phyloP scores from a whole-genome alignment of 1,140 invertebrate genomes.

The Papilio xuthus region DNA sequence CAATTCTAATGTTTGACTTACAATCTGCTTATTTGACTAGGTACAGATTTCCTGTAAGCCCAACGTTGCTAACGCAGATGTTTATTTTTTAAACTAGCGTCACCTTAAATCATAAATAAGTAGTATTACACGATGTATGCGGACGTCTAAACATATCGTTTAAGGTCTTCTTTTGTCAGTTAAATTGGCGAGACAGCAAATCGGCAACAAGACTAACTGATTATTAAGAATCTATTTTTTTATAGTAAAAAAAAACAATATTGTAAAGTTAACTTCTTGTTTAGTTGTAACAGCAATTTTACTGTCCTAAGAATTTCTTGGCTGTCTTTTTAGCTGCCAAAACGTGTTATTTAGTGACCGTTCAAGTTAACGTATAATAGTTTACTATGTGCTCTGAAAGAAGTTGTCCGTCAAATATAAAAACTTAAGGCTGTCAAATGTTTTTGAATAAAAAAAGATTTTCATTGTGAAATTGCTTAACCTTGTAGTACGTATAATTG shows the following conservation, averaged over 20 bases:
- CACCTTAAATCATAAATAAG: constrained; percentile 13
- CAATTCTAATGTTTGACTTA: constrained; percentile 68
- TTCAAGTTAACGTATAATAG: too few species aligned
- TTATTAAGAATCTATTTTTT: not conserved
- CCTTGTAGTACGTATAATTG: too few species aligned
- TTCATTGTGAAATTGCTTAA: too few species aligned
- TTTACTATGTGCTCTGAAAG: too few species aligned
- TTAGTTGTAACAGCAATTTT: not conserved
- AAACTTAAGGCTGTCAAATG: too few species aligned
- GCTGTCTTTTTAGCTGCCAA: not conserved
- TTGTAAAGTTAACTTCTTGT: not conserved
- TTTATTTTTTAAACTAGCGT: constrained; percentile 43
- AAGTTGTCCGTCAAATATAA: too few species aligned
- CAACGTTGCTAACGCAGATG: constrained; percentile 48
- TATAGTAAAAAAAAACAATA: not conserved
- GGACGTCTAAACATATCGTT: not conserved
- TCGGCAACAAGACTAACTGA: not conserved
- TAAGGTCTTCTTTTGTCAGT: constrained; percentile 5
- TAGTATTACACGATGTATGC: not conserved
- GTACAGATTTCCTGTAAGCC: constrained; percentile 62
- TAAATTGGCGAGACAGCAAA: not conserved
- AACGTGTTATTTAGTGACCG: too few species aligned
- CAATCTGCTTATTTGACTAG: constrained; percentile 74
- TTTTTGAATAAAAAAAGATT: too few species aligned
- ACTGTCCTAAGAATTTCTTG: not conserved